These are phyloP conservation scores for Xylota sylvarum DNA, from an alignment of 2,888 invertebrate species.

Conservation along the genomic window DNA sequence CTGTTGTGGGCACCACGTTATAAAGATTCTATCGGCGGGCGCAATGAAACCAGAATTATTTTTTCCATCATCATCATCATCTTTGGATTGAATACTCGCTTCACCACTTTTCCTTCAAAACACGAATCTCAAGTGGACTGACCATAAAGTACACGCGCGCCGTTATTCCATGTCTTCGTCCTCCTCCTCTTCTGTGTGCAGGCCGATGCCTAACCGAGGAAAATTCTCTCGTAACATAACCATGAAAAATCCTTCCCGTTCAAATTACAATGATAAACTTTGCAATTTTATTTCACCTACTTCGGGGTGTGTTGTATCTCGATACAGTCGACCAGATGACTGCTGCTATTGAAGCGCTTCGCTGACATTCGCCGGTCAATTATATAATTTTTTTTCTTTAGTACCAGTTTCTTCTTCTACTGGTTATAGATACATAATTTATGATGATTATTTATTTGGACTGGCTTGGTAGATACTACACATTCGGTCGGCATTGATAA, in stretches of 20 bases:
- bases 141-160: constrained; percentile 58
- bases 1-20: neutral
- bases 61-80: constrained; percentile 21
- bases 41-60: constrained; percentile 33
- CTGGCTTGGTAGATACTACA: constrained; percentile 12
- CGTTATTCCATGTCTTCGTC: constrained; percentile 14
- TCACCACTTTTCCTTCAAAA: constrained; percentile 48
- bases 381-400: constrained; percentile 32
- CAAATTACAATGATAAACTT: constrained; percentile 24
- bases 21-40: constrained; percentile 32
- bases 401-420: neutral
- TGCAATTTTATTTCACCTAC: constrained; percentile 26
- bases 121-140: constrained; percentile 38
- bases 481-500: constrained; percentile 59
- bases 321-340: neutral
- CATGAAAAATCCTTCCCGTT: constrained; percentile 13
- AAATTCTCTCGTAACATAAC: constrained; percentile 4
- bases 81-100: constrained; percentile 25
- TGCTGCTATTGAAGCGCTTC: constrained; percentile 15
- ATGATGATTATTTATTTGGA: constrained; percentile 17
- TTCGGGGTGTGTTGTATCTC: constrained; percentile 8
- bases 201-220: neutral
- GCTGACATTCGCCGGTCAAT: constrained; percentile 47
- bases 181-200: neutral
- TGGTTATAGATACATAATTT: neutral